These are phyloP conservation scores for Phataginus tetradactyla DNA, from an alignment of 2,797 vertebrate species.

Conservation along the genomic window DNA sequence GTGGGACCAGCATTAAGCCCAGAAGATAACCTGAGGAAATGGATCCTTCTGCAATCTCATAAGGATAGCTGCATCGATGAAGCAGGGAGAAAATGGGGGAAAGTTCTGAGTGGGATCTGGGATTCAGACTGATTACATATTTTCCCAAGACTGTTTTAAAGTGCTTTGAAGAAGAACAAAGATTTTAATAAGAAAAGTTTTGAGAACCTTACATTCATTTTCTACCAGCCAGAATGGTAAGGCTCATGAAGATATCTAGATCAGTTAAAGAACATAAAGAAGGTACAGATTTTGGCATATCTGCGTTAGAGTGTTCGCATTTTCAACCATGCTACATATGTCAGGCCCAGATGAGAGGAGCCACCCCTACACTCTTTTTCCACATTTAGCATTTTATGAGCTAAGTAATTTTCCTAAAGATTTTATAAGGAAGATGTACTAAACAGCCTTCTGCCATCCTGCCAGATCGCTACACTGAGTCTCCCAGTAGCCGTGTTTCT, in stretches of 20 bases:
- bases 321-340: slow-evolving; percentile 56
- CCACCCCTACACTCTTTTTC: slow-evolving; percentile 31
- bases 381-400: slow-evolving; percentile 54
- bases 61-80: neutral
- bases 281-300: slow-evolving; percentile 6
- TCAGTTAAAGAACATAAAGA: neutral
- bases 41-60: neutral
- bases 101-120: neutral
- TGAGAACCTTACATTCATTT: slow-evolving; percentile 39
- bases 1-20: neutral
- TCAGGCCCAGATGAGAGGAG: slow-evolving; percentile 47
- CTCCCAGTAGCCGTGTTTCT: neutral
- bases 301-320: neutral
- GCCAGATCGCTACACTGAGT: neutral
- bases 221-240: slow-evolving; percentile 33
- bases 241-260: slow-evolving; percentile 24
- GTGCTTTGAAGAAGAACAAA: neutral
- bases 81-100: neutral
- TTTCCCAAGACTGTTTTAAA: slow-evolving; percentile 9
- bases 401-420: slow-evolving; percentile 51
- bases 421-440: neutral
- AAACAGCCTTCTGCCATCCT: neutral
- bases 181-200: neutral
- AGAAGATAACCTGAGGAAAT: neutral
- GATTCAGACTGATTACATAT: neutral